Conservation (phyloP, 2,113 vertebrate genomes). For the Plecturocebus donacophilus region DNA sequence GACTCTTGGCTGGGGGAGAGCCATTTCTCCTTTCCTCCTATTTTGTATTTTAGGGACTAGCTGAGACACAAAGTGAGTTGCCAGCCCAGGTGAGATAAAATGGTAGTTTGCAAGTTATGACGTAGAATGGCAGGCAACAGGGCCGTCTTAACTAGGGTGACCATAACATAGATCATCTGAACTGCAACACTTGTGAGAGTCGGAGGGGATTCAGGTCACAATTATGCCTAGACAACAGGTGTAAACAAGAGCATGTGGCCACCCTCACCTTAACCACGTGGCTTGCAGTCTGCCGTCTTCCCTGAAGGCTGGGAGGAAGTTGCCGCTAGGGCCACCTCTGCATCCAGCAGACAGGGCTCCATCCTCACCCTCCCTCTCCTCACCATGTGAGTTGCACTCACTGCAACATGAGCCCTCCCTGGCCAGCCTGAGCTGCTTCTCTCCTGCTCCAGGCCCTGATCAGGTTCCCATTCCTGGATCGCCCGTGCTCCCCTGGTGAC, state of each 20-base stretch:
- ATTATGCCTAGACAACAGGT: not conserved
- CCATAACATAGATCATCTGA: fast-evolving
- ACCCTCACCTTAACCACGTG: not conserved
- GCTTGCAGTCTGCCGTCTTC: not conserved
- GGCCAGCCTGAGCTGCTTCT: not conserved
- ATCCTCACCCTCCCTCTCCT: not conserved
- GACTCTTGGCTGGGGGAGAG: not conserved
- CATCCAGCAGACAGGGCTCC: not conserved
- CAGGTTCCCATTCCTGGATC: conserved; percentile 76
- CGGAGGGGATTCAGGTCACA: not conserved
- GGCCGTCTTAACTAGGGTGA: not conserved
- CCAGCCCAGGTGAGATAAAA: not conserved
- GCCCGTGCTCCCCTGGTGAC: conserved; percentile 62
- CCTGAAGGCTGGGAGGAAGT: not conserved
- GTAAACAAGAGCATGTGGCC: not conserved
- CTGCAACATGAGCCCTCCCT: conserved; percentile 44
- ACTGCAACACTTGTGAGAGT: not conserved
- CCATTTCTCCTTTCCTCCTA: not conserved
- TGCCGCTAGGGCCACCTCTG: not conserved
- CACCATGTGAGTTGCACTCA: not conserved
- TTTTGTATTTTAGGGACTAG: not conserved
- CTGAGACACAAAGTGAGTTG: not conserved
- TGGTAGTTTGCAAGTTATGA: not conserved
- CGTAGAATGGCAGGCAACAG: not conserved
- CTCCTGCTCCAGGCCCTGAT: conserved; percentile 36